Base-by-base conservation (phyloP, 2,113 vertebrate species). In the Psephotus haematonotus region DNA sequence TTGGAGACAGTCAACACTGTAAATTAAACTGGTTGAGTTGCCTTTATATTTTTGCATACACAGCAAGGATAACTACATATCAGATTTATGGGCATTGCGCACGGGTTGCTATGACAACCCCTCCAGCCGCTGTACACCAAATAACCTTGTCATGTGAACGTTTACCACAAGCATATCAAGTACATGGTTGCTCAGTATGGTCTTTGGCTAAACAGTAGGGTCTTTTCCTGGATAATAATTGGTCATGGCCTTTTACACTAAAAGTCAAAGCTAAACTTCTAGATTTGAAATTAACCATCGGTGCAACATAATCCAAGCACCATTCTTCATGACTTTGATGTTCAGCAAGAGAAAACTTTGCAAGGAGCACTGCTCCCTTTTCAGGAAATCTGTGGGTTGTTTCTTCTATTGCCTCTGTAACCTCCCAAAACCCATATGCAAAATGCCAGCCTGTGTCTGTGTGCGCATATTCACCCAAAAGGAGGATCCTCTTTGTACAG, bases 41-140 rank as follows among this genome's bases (percentile, higher is more conserved):
- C 93, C 97, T 98, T 98, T 98, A 94, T 98, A 94, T 96, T 98
- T 98, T 98, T 98, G 97, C 98, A 98, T 98, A 98, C 97, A 93
- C 98, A 98, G 98, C 98, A 97, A 98, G 98, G 97, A 98, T 98
- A 98, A 98, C 97, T 98, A 97, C 97, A 97, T 97, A 98, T 98
- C 97, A 98, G 98, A 98, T 98, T 98, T 98, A 98, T 98, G 98
- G 98, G 97, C 96, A 97, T 98, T 96, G 75, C 97, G 96, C 82
- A 5, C 90, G 16, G 95, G 98, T 98, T 98, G 97, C 98, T 94
- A 98, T 98, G 97, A 96, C 97, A 98, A 98, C 98, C 95, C 84
- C 96, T 98, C 97, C 92, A 98, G 98, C 98, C 77, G 60, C 98
- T 98, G 97, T 98, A 97, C 97, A 97, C 98, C 98, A 97, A 98